These are phyloP conservation scores for Mesoligia furuncula DNA, from an alignment of 2,888 invertebrate species.

Conservation along the genomic window DNA sequence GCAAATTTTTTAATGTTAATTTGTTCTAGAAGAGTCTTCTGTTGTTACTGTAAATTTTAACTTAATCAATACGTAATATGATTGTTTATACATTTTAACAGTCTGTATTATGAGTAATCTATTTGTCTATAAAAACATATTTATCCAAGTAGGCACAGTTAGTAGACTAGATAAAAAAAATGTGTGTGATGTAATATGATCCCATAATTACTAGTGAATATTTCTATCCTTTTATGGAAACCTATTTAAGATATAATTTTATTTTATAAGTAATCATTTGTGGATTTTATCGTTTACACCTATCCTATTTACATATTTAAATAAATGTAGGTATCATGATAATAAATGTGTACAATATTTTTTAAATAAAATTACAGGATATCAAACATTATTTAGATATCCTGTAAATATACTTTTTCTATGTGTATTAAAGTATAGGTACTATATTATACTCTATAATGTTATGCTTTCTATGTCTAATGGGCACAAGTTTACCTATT, in stretches of 20 bases:
- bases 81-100: conserved; percentile 16
- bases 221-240: conserved; percentile 8
- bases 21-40: conserved; percentile 28
- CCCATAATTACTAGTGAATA: conserved; percentile 15
- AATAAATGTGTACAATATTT: conserved; percentile 91
- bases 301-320: conserved; percentile 52
- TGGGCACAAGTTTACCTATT: conserved; percentile 36
- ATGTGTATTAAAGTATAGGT: conserved; percentile 38
- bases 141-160: conserved; percentile 12
- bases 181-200: conserved; percentile 28
- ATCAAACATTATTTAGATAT: conserved; percentile 47
- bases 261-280: conserved; percentile 22
- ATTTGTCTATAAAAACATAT: conserved; percentile 9
- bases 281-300: conserved; percentile 39
- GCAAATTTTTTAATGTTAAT: conserved; percentile 23
- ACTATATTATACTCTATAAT: conserved; percentile 22
- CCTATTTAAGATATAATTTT: not conserved
- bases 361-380: conserved; percentile 42
- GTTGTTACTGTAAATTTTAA: conserved; percentile 21
- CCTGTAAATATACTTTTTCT: conserved; percentile 57
- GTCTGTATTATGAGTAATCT: conserved; percentile 2
- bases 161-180: conserved; percentile 26
- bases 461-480: conserved; percentile 39
- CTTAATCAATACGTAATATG: not conserved
- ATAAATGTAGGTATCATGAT: conserved; percentile 45